A percentile compares a stretch with the other conserved stretches of the same genome.
phyloP scores from a whole-genome alignment of 2,888 invertebrate genomes.

The Dryadula phaetusa region DNA sequence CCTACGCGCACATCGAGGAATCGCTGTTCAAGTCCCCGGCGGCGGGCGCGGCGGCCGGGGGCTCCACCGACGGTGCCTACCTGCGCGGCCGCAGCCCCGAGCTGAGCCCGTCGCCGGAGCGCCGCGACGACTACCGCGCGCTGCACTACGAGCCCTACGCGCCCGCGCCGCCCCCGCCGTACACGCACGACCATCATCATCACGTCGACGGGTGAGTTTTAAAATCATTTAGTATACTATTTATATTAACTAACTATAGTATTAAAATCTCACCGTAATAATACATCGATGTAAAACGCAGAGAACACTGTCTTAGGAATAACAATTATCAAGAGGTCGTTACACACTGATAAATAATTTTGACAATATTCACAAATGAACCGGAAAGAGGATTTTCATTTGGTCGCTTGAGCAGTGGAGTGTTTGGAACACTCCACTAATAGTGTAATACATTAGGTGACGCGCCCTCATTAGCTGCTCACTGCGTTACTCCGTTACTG shows the following conservation, averaged over 20 bases:
- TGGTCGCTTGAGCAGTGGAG: not conserved
- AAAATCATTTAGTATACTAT: not conserved
- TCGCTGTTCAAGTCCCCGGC: slow-evolving; percentile 52
- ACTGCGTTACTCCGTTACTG: slow-evolving; percentile 8
- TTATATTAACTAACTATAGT: too few species aligned
- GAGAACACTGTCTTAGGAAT: too few species aligned
- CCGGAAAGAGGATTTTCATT: not conserved
- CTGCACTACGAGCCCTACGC: slow-evolving; percentile 71
- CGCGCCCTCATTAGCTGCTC: slow-evolving; percentile 30
- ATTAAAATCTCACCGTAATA: too few species aligned
- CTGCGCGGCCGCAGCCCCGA: slow-evolving; percentile 69
- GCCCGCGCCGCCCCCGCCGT: slow-evolving; percentile 61
- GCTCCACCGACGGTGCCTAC: slow-evolving; percentile 66
- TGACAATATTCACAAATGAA: not conserved
- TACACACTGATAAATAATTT: not conserved
- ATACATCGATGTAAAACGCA: too few species aligned
- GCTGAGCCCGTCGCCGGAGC: slow-evolving; percentile 66
- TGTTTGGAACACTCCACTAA: slow-evolving; percentile 35
- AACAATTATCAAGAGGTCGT: not conserved
- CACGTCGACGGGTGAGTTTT: slow-evolving; percentile 69
- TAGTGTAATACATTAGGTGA: slow-evolving; percentile 40
- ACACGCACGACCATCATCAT: slow-evolving; percentile 68
- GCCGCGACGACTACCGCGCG: slow-evolving; percentile 67
- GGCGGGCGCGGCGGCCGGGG: slow-evolving; percentile 45
- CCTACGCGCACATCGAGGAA: slow-evolving; percentile 67